Percentiles rank a stretch among this genome's conserved stretches.
Conservation (phyloP, 1,140 invertebrate genomes). For the Tenebrio molitor region DNA sequence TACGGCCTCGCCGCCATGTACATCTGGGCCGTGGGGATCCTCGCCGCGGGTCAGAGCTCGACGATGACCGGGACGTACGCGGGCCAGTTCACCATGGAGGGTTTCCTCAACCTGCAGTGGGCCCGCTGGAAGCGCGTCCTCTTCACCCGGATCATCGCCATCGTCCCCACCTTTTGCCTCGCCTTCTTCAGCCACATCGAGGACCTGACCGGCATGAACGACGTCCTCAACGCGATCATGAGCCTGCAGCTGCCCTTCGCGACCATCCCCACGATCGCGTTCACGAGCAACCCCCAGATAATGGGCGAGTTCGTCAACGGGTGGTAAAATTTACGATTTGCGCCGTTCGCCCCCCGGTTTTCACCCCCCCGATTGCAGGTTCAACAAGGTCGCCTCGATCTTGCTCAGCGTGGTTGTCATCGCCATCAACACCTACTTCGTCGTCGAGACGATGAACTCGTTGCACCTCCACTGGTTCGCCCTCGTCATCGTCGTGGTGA, state of each 20-base stretch:
- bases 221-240: conserved; percentile 92
- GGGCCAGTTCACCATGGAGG: conserved; percentile 86
- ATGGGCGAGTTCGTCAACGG: conserved; percentile 91
- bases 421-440: conserved; percentile 87
- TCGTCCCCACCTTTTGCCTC: conserved; percentile 88
- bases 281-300: conserved; percentile 84
- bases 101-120: conserved; percentile 93
- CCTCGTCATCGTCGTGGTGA: conserved; percentile 71
- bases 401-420: conserved; percentile 81
- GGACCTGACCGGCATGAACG: conserved; percentile 89
- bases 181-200: conserved; percentile 83
- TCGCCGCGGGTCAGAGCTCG: conserved; percentile 93
- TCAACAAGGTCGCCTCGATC: conserved; percentile 78
- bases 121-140: conserved; percentile 91
- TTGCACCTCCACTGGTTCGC: conserved; percentile 68
- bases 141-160: conserved; percentile 89
- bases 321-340: conserved; percentile 68
- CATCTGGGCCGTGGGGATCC: conserved; percentile 92
- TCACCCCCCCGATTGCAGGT: conserved; percentile 66
- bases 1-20: conserved; percentile 88
- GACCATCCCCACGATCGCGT: conserved; percentile 89
- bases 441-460: conserved; percentile 73
- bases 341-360: neutral
- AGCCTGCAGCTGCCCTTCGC: conserved; percentile 89
- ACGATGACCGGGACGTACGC: conserved; percentile 90